Evolutionary conservation across 2,797 vertebrate species (phyloP), one percentile per base, ranked within the genome.

Genomic region (Takifugu ocellatus): DNA sequence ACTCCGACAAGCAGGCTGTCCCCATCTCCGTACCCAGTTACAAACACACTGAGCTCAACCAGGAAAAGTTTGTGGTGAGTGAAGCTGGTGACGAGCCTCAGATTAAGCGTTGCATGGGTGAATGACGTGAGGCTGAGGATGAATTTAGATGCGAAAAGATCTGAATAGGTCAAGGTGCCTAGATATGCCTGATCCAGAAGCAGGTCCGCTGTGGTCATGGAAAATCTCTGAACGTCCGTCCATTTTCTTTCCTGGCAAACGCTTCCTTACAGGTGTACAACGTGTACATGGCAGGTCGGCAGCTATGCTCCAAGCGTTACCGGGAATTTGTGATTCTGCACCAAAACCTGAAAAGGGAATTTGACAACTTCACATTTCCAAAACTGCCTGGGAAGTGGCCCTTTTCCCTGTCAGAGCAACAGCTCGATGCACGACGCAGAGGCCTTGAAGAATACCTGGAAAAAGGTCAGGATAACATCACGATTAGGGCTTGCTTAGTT

Each of bases 11-110:
- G 76, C 96, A 97, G 74, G 97, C 96, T 0, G 97, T 98, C 68
- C 96, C 97, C 78, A 98, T 98, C 84, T 98, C 97, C 44, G 94
- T 98, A 68, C 96, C 97, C 69, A 96, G 95, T 51, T 97, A 98
- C 91, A 98, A 98, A 76, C 97, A 98, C 57, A 94, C 95, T 56
- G 96, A 98, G 84, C 94, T 97, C 85, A 94, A 90, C 56, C 88
- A 92, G 14, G 96, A 98, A 84, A 97, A 96, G 88, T 98, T 98
- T 84, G 96, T 98, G 93, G 96, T 98, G 75, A 83, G 95, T 89
- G 53, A 21, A 53, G 25, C 9, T 26, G 0, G 53, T 36, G 21
- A 59, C 43, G 24, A 49, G n/a, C 44, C 5, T 4, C n/a, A 9
- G 17, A 6, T 44, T n/a, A 25, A 0, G 29, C 31, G 10, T 8